phyloP scores from a whole-genome alignment of 2,113 vertebrate species.

The Chloropsis cyanopogon region DNA sequence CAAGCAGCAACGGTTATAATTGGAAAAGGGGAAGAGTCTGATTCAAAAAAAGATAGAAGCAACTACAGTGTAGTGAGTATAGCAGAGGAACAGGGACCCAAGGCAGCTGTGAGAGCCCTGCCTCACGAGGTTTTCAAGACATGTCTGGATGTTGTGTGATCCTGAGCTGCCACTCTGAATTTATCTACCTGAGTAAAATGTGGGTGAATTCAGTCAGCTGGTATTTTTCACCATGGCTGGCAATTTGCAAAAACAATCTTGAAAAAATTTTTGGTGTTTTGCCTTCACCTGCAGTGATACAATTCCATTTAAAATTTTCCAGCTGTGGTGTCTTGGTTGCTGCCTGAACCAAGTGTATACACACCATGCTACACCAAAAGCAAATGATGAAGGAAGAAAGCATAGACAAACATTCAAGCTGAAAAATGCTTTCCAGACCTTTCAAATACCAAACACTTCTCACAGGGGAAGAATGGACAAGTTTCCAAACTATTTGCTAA shows the following conservation, averaged over 20 bases:
- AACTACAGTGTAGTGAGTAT: background rate
- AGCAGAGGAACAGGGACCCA: background rate
- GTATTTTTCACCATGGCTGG: background rate
- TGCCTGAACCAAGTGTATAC: background rate
- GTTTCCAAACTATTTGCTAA: background rate
- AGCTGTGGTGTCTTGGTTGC: background rate
- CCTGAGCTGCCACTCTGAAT: background rate
- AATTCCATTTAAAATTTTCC: background rate
- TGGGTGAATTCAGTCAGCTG: background rate
- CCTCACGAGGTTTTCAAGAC: background rate
- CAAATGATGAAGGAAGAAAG: background rate
- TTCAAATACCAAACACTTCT: background rate
- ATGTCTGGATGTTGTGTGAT: background rate
- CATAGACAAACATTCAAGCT: background rate
- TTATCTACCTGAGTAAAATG: background rate
- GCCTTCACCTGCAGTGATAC: fast-evolving
- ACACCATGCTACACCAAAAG: background rate
- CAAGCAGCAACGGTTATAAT: background rate
- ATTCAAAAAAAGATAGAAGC: background rate
- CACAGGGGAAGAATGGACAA: background rate
- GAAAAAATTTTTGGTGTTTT: background rate
- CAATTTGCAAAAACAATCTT: background rate
- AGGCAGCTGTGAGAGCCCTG: background rate
- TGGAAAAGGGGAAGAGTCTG: background rate
- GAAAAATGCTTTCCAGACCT: background rate